Evolutionary conservation across 2,888 invertebrate genomes (phyloP).

Genomic region (Eupithecia inturbata): DNA sequence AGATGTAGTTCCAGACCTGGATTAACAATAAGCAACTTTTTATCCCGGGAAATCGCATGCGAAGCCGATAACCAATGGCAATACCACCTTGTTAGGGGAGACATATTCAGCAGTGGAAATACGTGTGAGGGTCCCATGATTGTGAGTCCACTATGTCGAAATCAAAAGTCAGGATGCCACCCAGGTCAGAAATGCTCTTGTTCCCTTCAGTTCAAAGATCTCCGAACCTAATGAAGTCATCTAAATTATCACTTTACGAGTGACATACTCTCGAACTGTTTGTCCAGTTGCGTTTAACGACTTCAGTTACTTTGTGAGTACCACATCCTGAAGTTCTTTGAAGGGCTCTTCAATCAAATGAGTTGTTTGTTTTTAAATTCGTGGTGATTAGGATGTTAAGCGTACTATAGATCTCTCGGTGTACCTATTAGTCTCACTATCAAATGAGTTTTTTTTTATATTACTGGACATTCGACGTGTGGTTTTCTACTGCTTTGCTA

Average conservation of each 20-base stretch:
- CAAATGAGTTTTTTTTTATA: neutral
- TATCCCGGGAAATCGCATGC: no score
- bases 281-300: constrained; percentile 43
- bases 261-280: constrained; percentile 43
- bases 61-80: no score
- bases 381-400: neutral
- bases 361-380: neutral
- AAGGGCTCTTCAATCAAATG: constrained; percentile 9
- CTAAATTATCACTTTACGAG: constrained; percentile 38
- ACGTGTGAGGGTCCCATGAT: neutral
- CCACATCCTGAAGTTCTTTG: constrained; percentile 12
- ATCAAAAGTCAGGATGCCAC: neutral
- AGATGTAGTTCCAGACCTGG: no score
- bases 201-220: constrained; percentile 1
- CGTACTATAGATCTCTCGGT: neutral
- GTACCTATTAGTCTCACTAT: neutral
- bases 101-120: no score
- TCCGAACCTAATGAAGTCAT: constrained; percentile 23
- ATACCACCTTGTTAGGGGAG: no score
- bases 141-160: neutral
- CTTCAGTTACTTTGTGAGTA: constrained; percentile 13
- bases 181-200: neutral
- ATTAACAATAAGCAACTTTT: no score
- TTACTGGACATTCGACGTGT: neutral
- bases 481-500: neutral